Evolutionary conservation across 2,797 vertebrate species (phyloP).

Genomic region (Eulemur albifrons): DNA sequence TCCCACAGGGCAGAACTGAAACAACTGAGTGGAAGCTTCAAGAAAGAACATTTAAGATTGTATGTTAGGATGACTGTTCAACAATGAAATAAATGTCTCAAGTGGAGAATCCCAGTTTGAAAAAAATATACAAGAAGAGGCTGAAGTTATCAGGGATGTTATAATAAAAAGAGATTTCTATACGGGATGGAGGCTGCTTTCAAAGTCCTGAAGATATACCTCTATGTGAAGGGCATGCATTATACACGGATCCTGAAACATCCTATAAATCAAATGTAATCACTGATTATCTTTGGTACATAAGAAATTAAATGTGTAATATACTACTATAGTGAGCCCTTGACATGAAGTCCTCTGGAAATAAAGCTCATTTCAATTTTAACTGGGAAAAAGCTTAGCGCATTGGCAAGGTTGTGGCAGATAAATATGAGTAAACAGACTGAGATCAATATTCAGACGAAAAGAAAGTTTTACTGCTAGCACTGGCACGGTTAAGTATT

Average conservation of each 20-base stretch:
- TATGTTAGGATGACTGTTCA: neutral
- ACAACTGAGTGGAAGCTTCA: neutral
- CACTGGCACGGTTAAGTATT: neutral
- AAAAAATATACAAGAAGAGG: neutral
- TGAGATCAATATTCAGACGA: neutral
- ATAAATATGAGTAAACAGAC: neutral
- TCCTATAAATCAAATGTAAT: neutral
- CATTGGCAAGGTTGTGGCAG: neutral
- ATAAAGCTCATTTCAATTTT: conserved; percentile 35
- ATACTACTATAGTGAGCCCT: neutral
- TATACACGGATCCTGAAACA: neutral
- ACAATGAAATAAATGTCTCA: conserved; percentile 12
- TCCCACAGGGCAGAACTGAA: neutral
- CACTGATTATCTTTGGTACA: neutral
- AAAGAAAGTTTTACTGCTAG: neutral
- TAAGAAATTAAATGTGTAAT: neutral
- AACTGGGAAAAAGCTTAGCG: conserved; percentile 7
- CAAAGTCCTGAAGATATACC: neutral
- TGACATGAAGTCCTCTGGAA: neutral
- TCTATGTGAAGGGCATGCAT: neutral
- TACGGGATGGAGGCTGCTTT: neutral
- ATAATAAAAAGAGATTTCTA: neutral
- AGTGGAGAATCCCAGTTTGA: neutral
- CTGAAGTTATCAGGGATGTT: neutral
- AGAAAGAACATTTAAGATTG: neutral